Evolutionary conservation across 2,888 invertebrate genomes (phyloP).

Genomic region (Sesia apiformis): DNA sequence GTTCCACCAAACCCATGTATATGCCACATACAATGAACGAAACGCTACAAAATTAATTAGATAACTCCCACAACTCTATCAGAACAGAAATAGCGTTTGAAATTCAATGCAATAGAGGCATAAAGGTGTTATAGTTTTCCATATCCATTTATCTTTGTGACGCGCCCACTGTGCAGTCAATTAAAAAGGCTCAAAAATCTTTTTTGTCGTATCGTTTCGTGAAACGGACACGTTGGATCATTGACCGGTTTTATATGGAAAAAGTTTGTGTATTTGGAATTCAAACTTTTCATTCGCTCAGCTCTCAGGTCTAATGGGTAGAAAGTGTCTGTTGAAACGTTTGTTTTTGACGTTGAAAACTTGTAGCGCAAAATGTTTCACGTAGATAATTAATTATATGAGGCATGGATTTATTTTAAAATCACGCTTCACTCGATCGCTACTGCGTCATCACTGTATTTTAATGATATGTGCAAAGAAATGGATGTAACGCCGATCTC

Average conservation of each 20-base stretch:
- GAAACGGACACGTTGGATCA: not conserved
- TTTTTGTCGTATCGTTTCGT: not conserved
- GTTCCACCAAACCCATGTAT: conserved; percentile 38
- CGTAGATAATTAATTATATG: no score
- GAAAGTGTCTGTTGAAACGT: no score
- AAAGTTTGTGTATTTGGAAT: not conserved
- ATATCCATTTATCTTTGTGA: conserved; percentile 26
- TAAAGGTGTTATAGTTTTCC: conserved; percentile 18
- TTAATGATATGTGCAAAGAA: no score
- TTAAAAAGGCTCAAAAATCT: conserved; percentile 14
- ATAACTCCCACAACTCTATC: conserved; percentile 15
- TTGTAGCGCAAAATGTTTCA: no score
- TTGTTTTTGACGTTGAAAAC: no score
- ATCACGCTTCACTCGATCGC: no score
- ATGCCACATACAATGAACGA: conserved; percentile 26
- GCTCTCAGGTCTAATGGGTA: no score
- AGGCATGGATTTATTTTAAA: no score
- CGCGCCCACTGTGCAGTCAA: conserved; percentile 20
- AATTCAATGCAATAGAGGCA: conserved; percentile 9
- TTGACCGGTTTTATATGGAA: not conserved
- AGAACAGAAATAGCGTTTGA: conserved; percentile 11
- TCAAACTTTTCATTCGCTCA: not conserved
- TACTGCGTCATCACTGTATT: no score
- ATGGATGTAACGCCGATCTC: no score
- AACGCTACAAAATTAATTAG: conserved; percentile 17